These are phyloP conservation scores for Onychostoma macrolepis DNA, from an alignment of 2,113 vertebrate species.

Conservation along the genomic window DNA sequence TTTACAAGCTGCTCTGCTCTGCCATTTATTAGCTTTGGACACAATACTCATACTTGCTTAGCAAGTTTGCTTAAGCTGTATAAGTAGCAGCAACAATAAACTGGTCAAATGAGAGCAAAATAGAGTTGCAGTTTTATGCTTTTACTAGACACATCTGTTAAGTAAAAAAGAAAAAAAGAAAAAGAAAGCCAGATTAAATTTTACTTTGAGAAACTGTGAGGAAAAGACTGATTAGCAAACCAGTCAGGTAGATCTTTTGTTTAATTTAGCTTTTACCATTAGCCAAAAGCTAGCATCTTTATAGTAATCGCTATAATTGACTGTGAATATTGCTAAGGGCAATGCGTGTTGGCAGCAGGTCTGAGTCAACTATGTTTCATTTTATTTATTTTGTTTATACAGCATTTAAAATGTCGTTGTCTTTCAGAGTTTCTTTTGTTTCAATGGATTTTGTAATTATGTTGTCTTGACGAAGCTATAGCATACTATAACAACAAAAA, in stretches of 20 bases:
- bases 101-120: conserved; percentile 1
- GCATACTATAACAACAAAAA: background rate
- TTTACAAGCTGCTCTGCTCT: conserved; percentile 57
- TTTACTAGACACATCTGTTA: conserved; percentile 15
- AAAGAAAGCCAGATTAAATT: background rate
- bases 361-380: conserved; percentile 50
- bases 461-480: background rate
- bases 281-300: conserved; percentile 40
- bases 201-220: conserved; percentile 31
- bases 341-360: conserved; percentile 42
- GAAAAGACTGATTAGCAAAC: conserved; percentile 38
- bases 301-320: conserved; percentile 44
- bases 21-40: conserved; percentile 49
- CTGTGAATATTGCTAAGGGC: conserved; percentile 52
- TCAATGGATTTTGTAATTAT: background rate
- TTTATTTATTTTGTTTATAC: conserved; percentile 1
- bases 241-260: conserved; percentile 31
- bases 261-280: conserved; percentile 42
- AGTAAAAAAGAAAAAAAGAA: background rate
- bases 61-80: conserved; percentile 44
- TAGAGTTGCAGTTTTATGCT: conserved; percentile 14
- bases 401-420: background rate
- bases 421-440: conserved; percentile 14
- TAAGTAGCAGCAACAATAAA: conserved; percentile 40
- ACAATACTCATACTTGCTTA: conserved; percentile 45